Conservation (phyloP, 2,797 vertebrate species). For the Babyrousa celebensis region DNA sequence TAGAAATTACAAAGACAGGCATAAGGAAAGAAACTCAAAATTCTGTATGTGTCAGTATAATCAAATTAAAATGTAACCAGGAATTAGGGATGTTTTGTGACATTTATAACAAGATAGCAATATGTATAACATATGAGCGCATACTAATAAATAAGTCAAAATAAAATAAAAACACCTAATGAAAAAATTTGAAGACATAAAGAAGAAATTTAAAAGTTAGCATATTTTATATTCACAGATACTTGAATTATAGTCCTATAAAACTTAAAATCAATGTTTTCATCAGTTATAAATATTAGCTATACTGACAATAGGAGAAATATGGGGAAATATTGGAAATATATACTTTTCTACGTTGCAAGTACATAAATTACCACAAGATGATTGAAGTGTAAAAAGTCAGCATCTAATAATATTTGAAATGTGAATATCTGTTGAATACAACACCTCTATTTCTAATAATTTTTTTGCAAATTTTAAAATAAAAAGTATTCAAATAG, state of each 20-base stretch:
- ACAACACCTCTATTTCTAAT: neutral
- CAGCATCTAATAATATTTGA: neutral
- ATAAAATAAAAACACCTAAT: neutral
- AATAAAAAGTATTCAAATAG: neutral
- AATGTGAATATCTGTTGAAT: neutral
- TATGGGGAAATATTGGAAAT: neutral
- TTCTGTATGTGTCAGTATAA: neutral
- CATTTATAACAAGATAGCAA: neutral
- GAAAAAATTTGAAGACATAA: neutral
- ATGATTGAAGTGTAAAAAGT: neutral
- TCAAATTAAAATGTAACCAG: neutral
- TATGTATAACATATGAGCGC: neutral
- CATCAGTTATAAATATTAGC: neutral
- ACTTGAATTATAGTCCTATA: neutral
- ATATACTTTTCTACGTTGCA: neutral
- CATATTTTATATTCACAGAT: neutral
- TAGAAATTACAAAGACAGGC: neutral
- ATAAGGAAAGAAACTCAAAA: neutral
- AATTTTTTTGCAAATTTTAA: neutral
- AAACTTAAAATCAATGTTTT: neutral
- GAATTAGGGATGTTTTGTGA: neutral
- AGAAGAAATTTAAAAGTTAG: neutral
- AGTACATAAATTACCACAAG: neutral
- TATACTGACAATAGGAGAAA: neutral
- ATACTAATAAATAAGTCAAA: neutral